Evolutionary conservation across 2,888 invertebrate species (phyloP).

Genomic region (Dichetophora obliterata): DNA sequence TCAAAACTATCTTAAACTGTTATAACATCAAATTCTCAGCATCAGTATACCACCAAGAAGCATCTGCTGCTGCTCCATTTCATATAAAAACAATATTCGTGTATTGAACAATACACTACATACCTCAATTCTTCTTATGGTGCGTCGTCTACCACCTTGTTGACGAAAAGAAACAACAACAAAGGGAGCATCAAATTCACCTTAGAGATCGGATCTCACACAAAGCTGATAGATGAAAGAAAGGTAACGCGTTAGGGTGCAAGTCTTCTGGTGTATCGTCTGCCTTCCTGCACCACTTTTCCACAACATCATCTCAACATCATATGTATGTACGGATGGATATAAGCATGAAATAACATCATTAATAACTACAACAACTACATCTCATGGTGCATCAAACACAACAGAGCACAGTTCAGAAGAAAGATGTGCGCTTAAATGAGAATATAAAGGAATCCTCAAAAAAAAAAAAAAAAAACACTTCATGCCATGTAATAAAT

Average conservation of each 20-base stretch:
- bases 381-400: neutral
- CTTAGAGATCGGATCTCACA: neutral
- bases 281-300: neutral
- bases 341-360: constrained; percentile 14
- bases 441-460: no score
- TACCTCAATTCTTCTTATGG: neutral
- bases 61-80: neutral
- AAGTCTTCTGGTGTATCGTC: neutral
- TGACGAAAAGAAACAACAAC: neutral
- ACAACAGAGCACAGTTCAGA: neutral
- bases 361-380: constrained; percentile 30
- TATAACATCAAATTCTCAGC: no score
- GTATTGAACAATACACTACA: neutral
- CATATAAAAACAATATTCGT: neutral
- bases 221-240: neutral
- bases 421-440: neutral
- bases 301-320: neutral
- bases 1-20: no score
- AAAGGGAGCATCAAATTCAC: neutral
- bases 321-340: neutral
- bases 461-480: no score
- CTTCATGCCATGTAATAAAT: no score
- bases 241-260: neutral
- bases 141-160: neutral
- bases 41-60: neutral